A percentile compares a stretch with the other conserved stretches of the same genome.
Evolutionary conservation across 2,113 vertebrate species (phyloP).

Genomic region (Phylloscopus trochiloides): DNA sequence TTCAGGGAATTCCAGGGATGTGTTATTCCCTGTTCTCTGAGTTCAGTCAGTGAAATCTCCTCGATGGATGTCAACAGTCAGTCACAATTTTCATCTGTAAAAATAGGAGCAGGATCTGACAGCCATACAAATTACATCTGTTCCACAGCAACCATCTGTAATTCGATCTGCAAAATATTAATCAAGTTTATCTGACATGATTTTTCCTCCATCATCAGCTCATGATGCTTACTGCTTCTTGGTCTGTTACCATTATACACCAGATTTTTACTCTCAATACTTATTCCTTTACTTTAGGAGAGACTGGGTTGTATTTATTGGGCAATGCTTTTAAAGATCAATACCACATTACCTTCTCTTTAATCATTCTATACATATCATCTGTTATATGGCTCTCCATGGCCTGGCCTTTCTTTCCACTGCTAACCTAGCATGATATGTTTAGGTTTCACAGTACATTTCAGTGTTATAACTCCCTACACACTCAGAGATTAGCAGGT

Average conservation of each 20-base stretch:
- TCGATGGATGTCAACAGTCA: neutral
- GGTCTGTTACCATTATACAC: neutral
- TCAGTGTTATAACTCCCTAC: neutral
- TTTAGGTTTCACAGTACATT: neutral
- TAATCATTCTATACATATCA: neutral
- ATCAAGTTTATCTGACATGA: slow-evolving; percentile 29
- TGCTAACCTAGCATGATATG: fast-evolving
- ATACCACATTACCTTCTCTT: neutral
- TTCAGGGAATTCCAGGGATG: neutral
- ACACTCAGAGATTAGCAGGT: neutral
- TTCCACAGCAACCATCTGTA: slow-evolving; percentile 28
- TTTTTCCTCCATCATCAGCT: slow-evolving; percentile 19
- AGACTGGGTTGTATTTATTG: neutral
- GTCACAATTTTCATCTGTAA: slow-evolving; percentile 9
- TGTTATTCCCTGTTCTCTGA: neutral
- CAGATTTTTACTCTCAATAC: neutral
- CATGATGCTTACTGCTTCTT: neutral
- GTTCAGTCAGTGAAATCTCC: neutral
- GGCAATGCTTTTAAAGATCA: neutral
- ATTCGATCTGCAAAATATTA: slow-evolving; percentile 44
- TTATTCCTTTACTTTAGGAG: neutral
- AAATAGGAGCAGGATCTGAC: slow-evolving; percentile 31
- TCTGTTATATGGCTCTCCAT: neutral
- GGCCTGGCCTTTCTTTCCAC: neutral
- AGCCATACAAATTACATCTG: slow-evolving; percentile 42